Conservation (phyloP, 2,888 invertebrate genomes). For the Synanthedon andrenaeformis region DNA sequence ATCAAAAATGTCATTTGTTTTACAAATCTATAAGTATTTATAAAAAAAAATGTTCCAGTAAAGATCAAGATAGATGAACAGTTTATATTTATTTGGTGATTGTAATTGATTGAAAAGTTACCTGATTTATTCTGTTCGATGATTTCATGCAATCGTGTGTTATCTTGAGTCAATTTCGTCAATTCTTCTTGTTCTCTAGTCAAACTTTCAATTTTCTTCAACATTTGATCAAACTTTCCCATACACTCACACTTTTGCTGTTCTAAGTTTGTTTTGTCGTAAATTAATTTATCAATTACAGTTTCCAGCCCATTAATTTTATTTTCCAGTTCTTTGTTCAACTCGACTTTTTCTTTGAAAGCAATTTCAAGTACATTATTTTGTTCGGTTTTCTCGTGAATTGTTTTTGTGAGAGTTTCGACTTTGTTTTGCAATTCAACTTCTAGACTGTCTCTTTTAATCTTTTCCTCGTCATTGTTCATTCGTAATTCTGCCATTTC, state of each 20-base stretch:
- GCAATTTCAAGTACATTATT: constrained; percentile 21
- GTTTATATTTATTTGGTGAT: no score
- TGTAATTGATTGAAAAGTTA: constrained; percentile 8
- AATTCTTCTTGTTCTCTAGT: constrained; percentile 24
- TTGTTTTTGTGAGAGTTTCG: constrained; percentile 12
- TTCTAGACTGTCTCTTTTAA: constrained; percentile 12
- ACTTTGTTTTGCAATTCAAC: constrained; percentile 11
- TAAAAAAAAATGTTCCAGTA: no score
- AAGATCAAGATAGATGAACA: no score
- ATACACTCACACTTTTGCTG: not conserved
- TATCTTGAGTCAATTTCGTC: constrained; percentile 22
- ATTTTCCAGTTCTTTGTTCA: constrained; percentile 11
- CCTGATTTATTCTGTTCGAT: constrained; percentile 30
- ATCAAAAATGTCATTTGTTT: no score
- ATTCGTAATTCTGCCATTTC: constrained; percentile 20
- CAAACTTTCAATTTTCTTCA: constrained; percentile 11
- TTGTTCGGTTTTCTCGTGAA: constrained; percentile 14
- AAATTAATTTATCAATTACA: constrained; percentile 16
- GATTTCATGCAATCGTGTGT: constrained; percentile 11
- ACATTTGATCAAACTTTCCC: constrained; percentile 6
- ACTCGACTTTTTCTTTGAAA: constrained; percentile 17
- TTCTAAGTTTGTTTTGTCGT: constrained; percentile 16
- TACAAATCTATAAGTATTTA: no score
- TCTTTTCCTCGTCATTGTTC: constrained; percentile 17
- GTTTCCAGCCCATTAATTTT: constrained; percentile 20